Percentiles rank a stretch among this genome's conserved stretches.
These are phyloP conservation scores for Anabas testudineus DNA, from an alignment of 2,797 vertebrate species.

Conservation along the genomic window DNA sequence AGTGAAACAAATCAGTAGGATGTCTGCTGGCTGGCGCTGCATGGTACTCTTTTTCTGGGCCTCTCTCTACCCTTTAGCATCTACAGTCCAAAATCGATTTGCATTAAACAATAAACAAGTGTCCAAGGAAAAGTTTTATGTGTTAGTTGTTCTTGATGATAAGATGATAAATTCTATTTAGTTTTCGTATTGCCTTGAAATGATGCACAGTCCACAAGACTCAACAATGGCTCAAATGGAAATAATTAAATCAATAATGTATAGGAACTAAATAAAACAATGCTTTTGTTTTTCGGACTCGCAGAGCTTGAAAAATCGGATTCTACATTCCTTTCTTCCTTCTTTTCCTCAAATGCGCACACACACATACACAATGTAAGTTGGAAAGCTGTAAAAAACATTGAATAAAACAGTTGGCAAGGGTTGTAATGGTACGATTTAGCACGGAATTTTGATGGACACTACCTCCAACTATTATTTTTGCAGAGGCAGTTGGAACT, in stretches of 20 bases:
- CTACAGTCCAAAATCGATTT: conserved; percentile 31
- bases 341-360: neutral
- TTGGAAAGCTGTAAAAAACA: neutral
- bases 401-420: neutral
- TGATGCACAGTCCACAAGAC: conserved; percentile 1
- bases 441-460: conserved; percentile 27
- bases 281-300: neutral
- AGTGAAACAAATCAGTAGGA: conserved; percentile 52
- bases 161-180: conserved; percentile 12
- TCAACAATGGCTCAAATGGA: conserved; percentile 16
- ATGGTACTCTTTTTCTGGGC: conserved; percentile 26
- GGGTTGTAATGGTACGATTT: neutral
- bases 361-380: too few species aligned
- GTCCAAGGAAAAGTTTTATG: conserved; percentile 31
- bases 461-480: conserved; percentile 43
- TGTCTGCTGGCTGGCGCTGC: conserved; percentile 35
- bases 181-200: conserved; percentile 6
- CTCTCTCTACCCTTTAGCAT: conserved; percentile 45
- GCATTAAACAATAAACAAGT: conserved; percentile 38
- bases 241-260: conserved; percentile 41
- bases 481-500: conserved; percentile 19
- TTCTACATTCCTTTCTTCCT: neutral
- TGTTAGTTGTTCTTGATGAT: conserved; percentile 27
- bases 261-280: conserved; percentile 22
- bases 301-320: neutral